These are phyloP conservation scores for Manis javanica DNA, from an alignment of 2,797 vertebrate genomes.

Conservation along the genomic window DNA sequence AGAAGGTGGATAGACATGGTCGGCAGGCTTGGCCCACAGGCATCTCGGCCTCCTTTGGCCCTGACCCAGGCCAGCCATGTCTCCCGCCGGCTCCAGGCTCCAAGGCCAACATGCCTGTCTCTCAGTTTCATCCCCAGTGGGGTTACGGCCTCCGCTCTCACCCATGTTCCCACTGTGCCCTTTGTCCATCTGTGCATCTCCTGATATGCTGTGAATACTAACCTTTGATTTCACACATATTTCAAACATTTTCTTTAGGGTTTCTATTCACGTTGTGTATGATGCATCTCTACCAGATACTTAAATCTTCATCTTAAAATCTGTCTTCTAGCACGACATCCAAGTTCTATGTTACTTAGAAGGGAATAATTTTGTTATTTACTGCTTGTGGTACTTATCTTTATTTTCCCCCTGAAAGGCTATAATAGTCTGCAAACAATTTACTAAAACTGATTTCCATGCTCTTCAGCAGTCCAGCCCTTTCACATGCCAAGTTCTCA, in stretches of 20 bases:
- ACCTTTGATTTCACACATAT: accelerated
- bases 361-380: no score
- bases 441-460: background rate
- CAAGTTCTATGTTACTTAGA: background rate
- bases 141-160: background rate
- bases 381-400: accelerated
- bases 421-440: background rate
- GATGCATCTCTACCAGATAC: background rate
- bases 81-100: background rate
- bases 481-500: accelerated
- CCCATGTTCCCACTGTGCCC: accelerated
- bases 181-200: background rate
- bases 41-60: no score
- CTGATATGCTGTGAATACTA: accelerated
- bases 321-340: background rate
- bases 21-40: no score
- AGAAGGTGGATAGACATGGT: accelerated
- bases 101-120: accelerated
- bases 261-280: background rate
- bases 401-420: no score
- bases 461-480: accelerated
- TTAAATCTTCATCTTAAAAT: background rate
- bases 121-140: background rate
- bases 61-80: no score
- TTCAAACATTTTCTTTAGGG: background rate